Conservation (phyloP, 2,113 vertebrate species). For the Corvus hawaiiensis region DNA sequence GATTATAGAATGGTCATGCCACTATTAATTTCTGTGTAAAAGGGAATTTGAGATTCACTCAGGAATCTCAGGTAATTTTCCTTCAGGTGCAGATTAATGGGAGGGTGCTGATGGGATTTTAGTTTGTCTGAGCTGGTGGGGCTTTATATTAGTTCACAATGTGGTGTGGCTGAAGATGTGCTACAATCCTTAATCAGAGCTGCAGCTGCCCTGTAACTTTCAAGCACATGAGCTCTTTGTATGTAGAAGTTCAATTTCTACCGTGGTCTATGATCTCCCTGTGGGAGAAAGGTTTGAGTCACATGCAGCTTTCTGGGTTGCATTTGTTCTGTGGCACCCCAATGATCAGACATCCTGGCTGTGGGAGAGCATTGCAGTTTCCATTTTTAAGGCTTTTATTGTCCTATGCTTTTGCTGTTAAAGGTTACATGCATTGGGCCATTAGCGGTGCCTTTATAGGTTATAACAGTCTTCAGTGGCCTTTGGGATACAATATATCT, state of each 20-base stretch:
- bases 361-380: not conserved
- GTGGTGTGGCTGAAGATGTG: not conserved
- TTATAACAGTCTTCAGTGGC: not conserved
- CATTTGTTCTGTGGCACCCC: not conserved
- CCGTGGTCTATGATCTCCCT: not conserved
- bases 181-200: not conserved
- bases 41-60: not conserved
- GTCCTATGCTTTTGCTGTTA: not conserved
- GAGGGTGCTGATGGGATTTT: not conserved
- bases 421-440: not conserved
- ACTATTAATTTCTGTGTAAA: not conserved
- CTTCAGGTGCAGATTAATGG: constrained; percentile 11
- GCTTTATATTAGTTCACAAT: not conserved
- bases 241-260: not conserved
- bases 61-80: constrained; percentile 5
- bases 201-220: not conserved
- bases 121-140: not conserved
- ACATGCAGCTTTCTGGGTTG: not conserved
- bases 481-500: not conserved
- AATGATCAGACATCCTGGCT: not conserved
- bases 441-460: not conserved
- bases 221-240: not conserved
- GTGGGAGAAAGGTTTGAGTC: not conserved
- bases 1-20: not conserved
- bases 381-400: not conserved